Percentiles rank a stretch among this genome's conserved stretches.
These are phyloP conservation scores for Bos indicus DNA, from an alignment of 2,113 vertebrate species.

Conservation along the genomic window DNA sequence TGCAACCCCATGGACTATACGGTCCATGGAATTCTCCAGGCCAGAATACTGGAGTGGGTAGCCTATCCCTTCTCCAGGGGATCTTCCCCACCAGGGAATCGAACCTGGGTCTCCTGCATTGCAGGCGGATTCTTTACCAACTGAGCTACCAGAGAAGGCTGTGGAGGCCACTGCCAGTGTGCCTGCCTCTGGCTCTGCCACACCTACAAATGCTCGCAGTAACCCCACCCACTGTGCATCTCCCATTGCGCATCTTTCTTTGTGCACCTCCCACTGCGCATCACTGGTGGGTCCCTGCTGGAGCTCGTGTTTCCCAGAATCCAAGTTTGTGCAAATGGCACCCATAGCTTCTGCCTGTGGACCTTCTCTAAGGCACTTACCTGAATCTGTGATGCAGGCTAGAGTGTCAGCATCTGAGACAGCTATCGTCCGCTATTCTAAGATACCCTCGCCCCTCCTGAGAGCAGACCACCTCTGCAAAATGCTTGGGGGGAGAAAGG, in stretches of 20 bases:
- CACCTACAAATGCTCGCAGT: accelerated
- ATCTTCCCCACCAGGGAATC: background rate
- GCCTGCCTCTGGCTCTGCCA: background rate
- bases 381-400: background rate
- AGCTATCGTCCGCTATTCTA: background rate
- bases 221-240: accelerated
- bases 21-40: background rate
- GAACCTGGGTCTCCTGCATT: background rate
- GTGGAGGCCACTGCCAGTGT: background rate
- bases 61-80: background rate
- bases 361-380: background rate
- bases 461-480: background rate
- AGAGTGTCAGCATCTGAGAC: background rate
- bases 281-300: accelerated
- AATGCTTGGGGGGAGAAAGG: background rate
- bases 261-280: background rate
- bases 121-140: background rate
- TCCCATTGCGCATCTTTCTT: accelerated
- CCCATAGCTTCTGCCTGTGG: background rate
- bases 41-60: background rate
- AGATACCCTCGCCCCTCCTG: background rate
- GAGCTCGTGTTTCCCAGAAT: background rate
- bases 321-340: background rate
- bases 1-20: background rate
- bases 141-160: background rate